Evolutionary conservation across 2,113 vertebrate species (phyloP).

Genomic region (pig (Sus scrofa)): DNA sequence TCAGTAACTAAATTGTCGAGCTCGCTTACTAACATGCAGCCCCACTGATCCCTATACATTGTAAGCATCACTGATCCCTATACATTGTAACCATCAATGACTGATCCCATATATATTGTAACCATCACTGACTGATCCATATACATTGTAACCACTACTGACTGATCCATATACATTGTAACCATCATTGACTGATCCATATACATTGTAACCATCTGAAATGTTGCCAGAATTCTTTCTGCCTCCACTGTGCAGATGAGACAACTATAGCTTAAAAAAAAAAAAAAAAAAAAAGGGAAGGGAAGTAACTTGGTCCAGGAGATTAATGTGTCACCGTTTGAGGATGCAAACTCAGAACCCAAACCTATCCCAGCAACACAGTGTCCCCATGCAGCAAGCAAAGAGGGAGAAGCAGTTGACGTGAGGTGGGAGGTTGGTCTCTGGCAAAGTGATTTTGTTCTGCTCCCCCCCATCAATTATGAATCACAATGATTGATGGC

Average conservation of each 20-base stretch:
- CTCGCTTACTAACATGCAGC: too few species aligned
- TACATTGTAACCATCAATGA: too few species aligned
- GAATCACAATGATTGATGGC: rapidly evolving
- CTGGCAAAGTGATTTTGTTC: background rate
- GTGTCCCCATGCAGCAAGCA: background rate
- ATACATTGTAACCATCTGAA: background rate
- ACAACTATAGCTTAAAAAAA: rapidly evolving
- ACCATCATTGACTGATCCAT: too few species aligned
- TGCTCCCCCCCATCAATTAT: background rate
- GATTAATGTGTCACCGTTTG: rapidly evolving
- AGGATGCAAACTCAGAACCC: background rate
- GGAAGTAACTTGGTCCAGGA: background rate
- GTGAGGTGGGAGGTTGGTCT: rapidly evolving
- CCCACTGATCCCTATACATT: too few species aligned
- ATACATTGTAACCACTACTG: too few species aligned
- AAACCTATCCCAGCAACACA: rapidly evolving
- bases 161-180: too few species aligned
- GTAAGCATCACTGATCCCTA: too few species aligned
- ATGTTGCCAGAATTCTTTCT: background rate
- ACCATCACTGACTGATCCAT: too few species aligned
- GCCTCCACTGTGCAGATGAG: too few species aligned
- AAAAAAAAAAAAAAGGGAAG: background rate
- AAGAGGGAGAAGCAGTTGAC: rapidly evolving
- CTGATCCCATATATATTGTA: too few species aligned
- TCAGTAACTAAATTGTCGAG: rapidly evolving